Percentiles rank a stretch among this genome's conserved stretches.
Evolutionary conservation across 2,888 invertebrate species (phyloP).

Genomic region (Netelia fuscicornis): DNA sequence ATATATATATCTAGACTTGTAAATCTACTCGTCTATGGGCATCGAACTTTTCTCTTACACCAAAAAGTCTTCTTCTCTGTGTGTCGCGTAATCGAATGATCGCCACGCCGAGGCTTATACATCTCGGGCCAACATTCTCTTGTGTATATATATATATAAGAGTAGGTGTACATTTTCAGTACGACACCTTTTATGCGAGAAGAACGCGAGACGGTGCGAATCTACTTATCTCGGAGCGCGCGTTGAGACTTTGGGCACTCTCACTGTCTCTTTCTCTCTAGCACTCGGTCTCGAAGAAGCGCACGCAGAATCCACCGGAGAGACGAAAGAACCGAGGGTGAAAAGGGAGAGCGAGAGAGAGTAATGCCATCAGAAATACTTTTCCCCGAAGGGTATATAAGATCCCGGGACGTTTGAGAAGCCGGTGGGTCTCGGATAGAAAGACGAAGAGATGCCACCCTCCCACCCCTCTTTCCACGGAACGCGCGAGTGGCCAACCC

Average conservation of each 20-base stretch:
- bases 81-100: constrained; percentile 66
- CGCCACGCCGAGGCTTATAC: constrained; percentile 55
- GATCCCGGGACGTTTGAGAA: constrained; percentile 63
- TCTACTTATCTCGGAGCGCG: constrained; percentile 24
- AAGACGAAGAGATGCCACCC: constrained; percentile 64
- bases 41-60: constrained; percentile 63
- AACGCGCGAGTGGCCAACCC: constrained; percentile 64
- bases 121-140: constrained; percentile 29
- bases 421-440: constrained; percentile 40
- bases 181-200: constrained; percentile 51
- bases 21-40: neutral
- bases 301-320: constrained; percentile 32
- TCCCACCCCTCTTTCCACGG: neutral
- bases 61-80: constrained; percentile 29
- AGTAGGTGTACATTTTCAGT: constrained; percentile 47
- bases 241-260: constrained; percentile 20
- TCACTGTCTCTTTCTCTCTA: constrained; percentile 13
- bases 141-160: neutral
- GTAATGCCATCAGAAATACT: constrained; percentile 79
- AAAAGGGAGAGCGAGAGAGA: constrained; percentile 67
- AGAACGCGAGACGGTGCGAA: constrained; percentile 27
- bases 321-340: constrained; percentile 37
- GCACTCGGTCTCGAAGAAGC: neutral
- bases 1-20: neutral
- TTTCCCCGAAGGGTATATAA: constrained; percentile 64